Conservation (phyloP, 1,140 invertebrate genomes). For the Drosophila nigromelanica region DNA sequence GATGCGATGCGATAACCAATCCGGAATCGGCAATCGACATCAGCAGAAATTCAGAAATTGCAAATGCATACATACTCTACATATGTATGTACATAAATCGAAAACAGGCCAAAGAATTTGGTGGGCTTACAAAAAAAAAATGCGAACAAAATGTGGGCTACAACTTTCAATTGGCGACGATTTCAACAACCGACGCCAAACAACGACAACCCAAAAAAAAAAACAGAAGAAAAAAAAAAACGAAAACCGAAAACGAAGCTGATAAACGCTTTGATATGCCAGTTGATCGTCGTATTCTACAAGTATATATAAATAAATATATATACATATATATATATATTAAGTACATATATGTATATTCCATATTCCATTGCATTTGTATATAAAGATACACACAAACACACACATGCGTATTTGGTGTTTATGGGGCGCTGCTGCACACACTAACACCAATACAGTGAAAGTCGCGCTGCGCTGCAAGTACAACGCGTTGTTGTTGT, state of each 20-base stretch:
- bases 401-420: conserved; percentile 1
- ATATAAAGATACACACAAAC: background rate
- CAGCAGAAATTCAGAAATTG: conserved; percentile 22
- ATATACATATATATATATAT: conserved; percentile 2
- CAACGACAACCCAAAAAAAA: background rate
- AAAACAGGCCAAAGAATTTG: conserved; percentile 42
- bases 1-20: conserved; percentile 23
- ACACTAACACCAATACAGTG: conserved; percentile 30
- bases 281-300: conserved; percentile 34
- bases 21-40: conserved; percentile 7
- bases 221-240: background rate
- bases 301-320: conserved; percentile 4
- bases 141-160: conserved; percentile 41
- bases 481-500: background rate
- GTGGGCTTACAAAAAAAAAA: conserved; percentile 40
- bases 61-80: background rate
- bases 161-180: conserved; percentile 47
- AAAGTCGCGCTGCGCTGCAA: conserved; percentile 38
- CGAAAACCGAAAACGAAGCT: conserved; percentile 38
- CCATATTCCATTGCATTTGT: background rate
- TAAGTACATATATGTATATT: background rate
- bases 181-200: conserved; percentile 3
- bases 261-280: conserved; percentile 49
- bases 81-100: background rate
- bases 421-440: conserved; percentile 9